Evolutionary conservation across 2,888 invertebrate genomes (phyloP).

Genomic region (Margaritifera margaritifera): DNA sequence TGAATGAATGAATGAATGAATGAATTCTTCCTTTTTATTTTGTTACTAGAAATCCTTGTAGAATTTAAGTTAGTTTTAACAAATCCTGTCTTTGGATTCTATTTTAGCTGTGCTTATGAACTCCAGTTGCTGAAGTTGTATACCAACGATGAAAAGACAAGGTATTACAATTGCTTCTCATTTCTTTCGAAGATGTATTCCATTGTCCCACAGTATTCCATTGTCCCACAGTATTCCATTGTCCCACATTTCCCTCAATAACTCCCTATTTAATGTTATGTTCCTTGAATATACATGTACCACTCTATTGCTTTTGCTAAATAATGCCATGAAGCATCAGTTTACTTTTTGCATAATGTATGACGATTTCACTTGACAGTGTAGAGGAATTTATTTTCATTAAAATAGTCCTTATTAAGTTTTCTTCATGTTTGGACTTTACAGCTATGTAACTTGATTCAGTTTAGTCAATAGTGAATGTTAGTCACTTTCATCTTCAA

Average conservation of each 20-base stretch:
- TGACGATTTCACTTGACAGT: not conserved
- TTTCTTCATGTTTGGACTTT: too few species aligned
- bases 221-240: too few species aligned
- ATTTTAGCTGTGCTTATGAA: conserved; percentile 53
- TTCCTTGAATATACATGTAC: too few species aligned
- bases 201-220: too few species aligned
- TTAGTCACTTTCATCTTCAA: too few species aligned
- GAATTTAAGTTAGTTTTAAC: not conserved
- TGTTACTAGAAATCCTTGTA: not conserved
- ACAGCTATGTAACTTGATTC: too few species aligned
- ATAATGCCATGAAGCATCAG: conserved; percentile 1
- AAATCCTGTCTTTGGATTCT: conserved; percentile 1
- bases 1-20: conserved; percentile 2
- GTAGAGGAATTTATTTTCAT: not conserved
- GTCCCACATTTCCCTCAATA: too few species aligned
- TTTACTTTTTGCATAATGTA: not conserved
- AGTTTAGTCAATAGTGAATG: too few species aligned
- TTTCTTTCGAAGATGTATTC: not conserved
- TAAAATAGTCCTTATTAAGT: too few species aligned
- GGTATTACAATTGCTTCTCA: conserved; percentile 34
- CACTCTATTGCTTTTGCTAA: too few species aligned
- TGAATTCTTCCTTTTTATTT: too few species aligned
- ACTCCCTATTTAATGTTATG: too few species aligned
- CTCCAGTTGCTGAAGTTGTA: conserved; percentile 79
- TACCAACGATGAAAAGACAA: conserved; percentile 87